Evolutionary conservation across 2,113 vertebrate genomes (phyloP), one percentile per base, ranked within the genome.

Genomic region (Percina caprodes): DNA sequence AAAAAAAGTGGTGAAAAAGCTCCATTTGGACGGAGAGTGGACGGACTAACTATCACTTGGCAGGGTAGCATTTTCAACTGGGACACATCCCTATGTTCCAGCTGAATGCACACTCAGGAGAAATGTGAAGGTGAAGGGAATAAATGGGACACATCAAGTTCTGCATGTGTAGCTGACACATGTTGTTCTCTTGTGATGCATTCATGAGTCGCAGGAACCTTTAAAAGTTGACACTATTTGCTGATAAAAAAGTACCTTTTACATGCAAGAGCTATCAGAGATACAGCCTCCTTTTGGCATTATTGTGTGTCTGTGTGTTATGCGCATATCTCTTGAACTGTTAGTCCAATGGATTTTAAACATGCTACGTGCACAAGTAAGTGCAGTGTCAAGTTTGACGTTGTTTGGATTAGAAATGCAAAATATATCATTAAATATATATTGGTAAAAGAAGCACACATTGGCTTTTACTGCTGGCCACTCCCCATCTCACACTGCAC

Each of bases 101-200:
- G 74, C 45, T 79, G 69, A 83, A 61, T 49, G 77, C 73, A 42
- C 68, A 69, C 26, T 85, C 71, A 68, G 74, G 24, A 55, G 59
- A 80, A 21, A 45, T 52, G 59, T 62, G 45, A 68, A 63, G 59
- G 48, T 82, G 65, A 65, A 68, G 58, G 14, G 10, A 72, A 79
- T 66, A 79, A 77, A 79, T 62, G 30, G 72, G 56, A 69, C 56
- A 55, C 39, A 9, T 58, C 42, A 24, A 4, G 30, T 68, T 62
- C 54, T 71, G 65, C 24, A 60, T 73, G 55, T 15, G 3, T 26
- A 23, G 67, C n/a, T 58, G n/a, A 69, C 54, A 65, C 74, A 77
- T 79, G 46, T 85, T 79, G 70, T 70, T 70, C 51, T 69, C 49
- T 21, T 33, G 35, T 46, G 21, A 76, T 52, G 62, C 56, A 46